A percentile compares a stretch with the other conserved stretches of the same genome.
Evolutionary conservation across 2,888 invertebrate species (phyloP).

Genomic region (Archaeoteleia sp.): DNA sequence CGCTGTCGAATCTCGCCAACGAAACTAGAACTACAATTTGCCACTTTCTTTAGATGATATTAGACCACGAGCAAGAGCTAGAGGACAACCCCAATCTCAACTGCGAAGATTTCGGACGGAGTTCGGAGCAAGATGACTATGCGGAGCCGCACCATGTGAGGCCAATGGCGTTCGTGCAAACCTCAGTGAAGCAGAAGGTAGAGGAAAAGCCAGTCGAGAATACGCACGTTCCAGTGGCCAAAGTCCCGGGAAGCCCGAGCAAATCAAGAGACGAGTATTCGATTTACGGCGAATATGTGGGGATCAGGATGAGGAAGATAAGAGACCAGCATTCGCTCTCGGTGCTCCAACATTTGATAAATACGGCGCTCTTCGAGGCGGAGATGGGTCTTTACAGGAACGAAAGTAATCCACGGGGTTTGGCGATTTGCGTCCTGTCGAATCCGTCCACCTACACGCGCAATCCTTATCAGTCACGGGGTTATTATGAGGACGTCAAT

Average conservation of each 20-base stretch:
- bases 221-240: slow-evolving; percentile 33
- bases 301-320: slow-evolving; percentile 42
- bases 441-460: slow-evolving; percentile 34
- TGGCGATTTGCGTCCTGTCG: slow-evolving; percentile 43
- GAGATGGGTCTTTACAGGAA: slow-evolving; percentile 46
- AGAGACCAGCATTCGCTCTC: slow-evolving; percentile 40
- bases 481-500: slow-evolving; percentile 37
- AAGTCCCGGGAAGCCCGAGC: slow-evolving; percentile 10
- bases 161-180: slow-evolving; percentile 26
- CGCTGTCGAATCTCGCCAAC: no score
- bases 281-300: slow-evolving; percentile 47
- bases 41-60: slow-evolving; percentile 34
- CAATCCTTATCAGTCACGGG: slow-evolving; percentile 30
- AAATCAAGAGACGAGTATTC: slow-evolving; percentile 39
- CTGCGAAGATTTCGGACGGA: slow-evolving; percentile 32
- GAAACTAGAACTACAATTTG: slow-evolving; percentile 27
- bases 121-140: slow-evolving; percentile 30
- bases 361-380: slow-evolving; percentile 48
- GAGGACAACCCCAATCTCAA: slow-evolving; percentile 33
- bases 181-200: slow-evolving; percentile 16
- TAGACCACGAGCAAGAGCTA: slow-evolving; percentile 36
- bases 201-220: slow-evolving; percentile 21
- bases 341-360: slow-evolving; percentile 48
- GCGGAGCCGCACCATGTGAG: slow-evolving; percentile 30
- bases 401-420: slow-evolving; percentile 59